Evolutionary conservation across 2,113 vertebrate species (phyloP).

Genomic region (Notothenia rossii): DNA sequence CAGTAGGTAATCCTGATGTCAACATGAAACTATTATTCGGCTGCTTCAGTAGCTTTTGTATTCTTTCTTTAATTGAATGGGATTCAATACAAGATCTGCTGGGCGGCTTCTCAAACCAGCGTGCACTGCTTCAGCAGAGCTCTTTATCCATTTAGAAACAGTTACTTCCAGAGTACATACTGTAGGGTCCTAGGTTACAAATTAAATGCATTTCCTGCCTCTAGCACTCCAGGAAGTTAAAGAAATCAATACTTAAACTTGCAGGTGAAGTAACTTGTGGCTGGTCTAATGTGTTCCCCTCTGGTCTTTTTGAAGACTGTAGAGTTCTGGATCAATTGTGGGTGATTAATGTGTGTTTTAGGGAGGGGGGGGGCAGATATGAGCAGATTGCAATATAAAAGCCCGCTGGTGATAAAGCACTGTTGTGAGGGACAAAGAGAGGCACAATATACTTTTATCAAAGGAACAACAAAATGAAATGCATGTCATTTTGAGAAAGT

Average conservation of each 20-base stretch:
- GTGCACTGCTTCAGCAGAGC: neutral
- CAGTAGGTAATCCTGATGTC: neutral
- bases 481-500: neutral
- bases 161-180: neutral
- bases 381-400: conserved; percentile 8
- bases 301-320: conserved; percentile 26
- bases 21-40: neutral
- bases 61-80: neutral
- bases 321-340: conserved; percentile 20
- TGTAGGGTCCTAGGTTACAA: neutral
- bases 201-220: conserved; percentile 2
- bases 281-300: neutral
- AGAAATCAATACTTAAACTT: conserved; percentile 9
- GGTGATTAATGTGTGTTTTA: conserved; percentile 23
- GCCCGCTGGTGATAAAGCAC: neutral
- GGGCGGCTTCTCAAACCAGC: neutral
- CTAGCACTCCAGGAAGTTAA: neutral
- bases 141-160: neutral
- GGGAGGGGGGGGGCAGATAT: neutral
- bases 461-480: neutral
- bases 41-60: neutral
- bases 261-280: neutral
- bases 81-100: neutral
- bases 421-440: neutral
- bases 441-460: neutral